Conservation (phyloP, 2,888 invertebrate genomes). For the Luperina testacea region DNA sequence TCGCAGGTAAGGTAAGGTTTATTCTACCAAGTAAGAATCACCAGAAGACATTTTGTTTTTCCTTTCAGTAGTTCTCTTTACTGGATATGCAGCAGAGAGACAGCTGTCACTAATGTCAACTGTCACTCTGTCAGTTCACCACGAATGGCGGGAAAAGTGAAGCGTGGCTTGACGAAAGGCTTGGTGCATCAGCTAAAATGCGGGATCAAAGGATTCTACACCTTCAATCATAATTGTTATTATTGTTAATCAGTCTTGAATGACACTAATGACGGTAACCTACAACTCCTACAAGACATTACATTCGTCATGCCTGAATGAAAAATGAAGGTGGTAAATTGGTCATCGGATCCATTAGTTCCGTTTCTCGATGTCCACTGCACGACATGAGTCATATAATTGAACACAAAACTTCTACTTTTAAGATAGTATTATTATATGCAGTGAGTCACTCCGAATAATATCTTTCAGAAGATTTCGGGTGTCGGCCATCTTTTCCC, state of each 20-base stretch:
- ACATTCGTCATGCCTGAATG: slow-evolving; percentile 32
- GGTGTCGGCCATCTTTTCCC: background rate
- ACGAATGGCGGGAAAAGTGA: background rate
- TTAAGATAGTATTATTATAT: background rate
- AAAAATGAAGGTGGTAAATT: slow-evolving; percentile 42
- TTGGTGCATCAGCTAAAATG: background rate
- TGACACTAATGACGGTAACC: background rate
- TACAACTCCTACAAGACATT: slow-evolving; percentile 25
- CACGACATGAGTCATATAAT: slow-evolving; percentile 35
- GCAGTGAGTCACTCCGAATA: background rate
- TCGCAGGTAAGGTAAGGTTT: background rate
- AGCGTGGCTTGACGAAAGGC: background rate
- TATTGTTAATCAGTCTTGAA: too few species aligned
- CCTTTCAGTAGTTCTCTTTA: too few species aligned
- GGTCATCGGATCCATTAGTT: slow-evolving; percentile 40
- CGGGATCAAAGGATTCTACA: background rate
- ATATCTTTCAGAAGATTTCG: background rate
- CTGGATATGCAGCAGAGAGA: background rate
- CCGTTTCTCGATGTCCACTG: slow-evolving; percentile 26
- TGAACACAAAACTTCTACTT: background rate
- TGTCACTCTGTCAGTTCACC: background rate
- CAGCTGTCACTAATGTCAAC: background rate
- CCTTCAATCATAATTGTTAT: background rate
- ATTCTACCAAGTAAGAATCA: background rate
- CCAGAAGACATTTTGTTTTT: background rate